Evolutionary conservation across 2,888 invertebrate species (phyloP).

Genomic region (Neoascia interrupta): DNA sequence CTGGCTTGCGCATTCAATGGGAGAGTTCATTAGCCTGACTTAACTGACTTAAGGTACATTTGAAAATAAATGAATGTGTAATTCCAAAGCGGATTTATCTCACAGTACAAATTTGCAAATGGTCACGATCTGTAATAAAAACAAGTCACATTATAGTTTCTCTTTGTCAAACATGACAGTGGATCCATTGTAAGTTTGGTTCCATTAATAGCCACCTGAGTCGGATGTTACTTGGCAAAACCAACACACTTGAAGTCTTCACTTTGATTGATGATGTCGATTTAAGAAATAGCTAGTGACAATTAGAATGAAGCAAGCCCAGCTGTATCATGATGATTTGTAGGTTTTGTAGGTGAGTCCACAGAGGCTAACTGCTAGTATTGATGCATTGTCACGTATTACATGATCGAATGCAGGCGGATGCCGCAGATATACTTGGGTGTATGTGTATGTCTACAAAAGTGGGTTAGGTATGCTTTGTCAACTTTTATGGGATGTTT

Average conservation of each 20-base stretch:
- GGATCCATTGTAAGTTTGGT: conserved; percentile 2
- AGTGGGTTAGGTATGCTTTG: too few relatives aligned
- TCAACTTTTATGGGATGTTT: too few relatives aligned
- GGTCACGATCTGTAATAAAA: conserved; percentile 31
- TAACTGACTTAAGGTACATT: conserved; percentile 11
- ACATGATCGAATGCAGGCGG: conserved; percentile 18
- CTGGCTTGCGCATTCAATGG: too few relatives aligned
- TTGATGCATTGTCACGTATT: conserved; percentile 24
- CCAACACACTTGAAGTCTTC: not conserved
- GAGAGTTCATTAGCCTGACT: conserved; percentile 27
- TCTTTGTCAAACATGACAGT: conserved; percentile 1
- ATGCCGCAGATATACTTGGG: not conserved
- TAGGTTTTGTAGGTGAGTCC: conserved; percentile 26
- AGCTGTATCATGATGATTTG: conserved; percentile 14
- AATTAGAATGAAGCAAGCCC: conserved; percentile 25
- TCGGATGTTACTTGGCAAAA: conserved; percentile 8
- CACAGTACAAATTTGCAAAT: conserved; percentile 26
- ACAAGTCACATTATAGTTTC: not conserved
- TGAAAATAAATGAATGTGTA: conserved; percentile 11
- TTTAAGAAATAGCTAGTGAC: conserved; percentile 18
- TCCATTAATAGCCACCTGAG: conserved; percentile 3
- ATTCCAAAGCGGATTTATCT: conserved; percentile 16
- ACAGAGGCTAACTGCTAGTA: not conserved
- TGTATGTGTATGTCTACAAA: too few relatives aligned
- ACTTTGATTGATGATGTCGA: conserved; percentile 18